These are phyloP conservation scores for Piezodorus guildinii DNA, from an alignment of 1,140 invertebrate species.

Conservation along the genomic window DNA sequence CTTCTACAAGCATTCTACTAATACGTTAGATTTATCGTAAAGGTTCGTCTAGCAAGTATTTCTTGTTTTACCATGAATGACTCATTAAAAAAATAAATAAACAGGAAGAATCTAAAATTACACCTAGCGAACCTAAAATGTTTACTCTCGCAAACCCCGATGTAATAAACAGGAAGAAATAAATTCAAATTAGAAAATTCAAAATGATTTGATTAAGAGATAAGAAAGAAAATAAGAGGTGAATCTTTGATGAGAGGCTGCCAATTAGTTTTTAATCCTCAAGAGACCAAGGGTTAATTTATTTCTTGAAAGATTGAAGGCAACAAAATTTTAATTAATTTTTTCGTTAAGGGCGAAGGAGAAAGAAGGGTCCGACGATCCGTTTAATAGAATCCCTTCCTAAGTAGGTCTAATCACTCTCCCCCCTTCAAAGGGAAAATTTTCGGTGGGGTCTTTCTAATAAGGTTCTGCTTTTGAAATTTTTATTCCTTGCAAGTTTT, in stretches of 20 bases:
- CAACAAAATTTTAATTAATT: slow-evolving; percentile 17
- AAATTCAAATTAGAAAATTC: no score
- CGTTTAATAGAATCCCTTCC: neutral
- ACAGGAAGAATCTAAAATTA: no score
- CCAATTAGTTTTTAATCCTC: slow-evolving; percentile 16
- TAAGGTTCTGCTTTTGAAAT: slow-evolving; percentile 12
- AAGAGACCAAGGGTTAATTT: slow-evolving; percentile 7
- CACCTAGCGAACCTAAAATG: no score
- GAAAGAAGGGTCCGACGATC: neutral
- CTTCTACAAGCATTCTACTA: no score
- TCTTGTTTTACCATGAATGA: no score
- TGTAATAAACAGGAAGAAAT: no score
- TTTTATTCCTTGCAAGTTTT: neutral
- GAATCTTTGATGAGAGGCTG: slow-evolving; percentile 2
- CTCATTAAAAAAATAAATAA: no score
- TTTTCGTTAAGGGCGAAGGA: slow-evolving; percentile 8
- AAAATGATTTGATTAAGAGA: slow-evolving; percentile 2
- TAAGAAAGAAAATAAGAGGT: slow-evolving; percentile 12
- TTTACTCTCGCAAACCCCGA: no score
- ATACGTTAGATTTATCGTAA: no score
- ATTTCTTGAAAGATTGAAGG: slow-evolving; percentile 13
- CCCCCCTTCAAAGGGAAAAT: slow-evolving; percentile 5
- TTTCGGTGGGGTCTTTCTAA: neutral
- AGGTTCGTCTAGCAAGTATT: no score
- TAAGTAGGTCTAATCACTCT: slow-evolving; percentile 13